phyloP scores from a whole-genome alignment of 2,888 invertebrate genomes.

The Drosophila kanekoi region DNA sequence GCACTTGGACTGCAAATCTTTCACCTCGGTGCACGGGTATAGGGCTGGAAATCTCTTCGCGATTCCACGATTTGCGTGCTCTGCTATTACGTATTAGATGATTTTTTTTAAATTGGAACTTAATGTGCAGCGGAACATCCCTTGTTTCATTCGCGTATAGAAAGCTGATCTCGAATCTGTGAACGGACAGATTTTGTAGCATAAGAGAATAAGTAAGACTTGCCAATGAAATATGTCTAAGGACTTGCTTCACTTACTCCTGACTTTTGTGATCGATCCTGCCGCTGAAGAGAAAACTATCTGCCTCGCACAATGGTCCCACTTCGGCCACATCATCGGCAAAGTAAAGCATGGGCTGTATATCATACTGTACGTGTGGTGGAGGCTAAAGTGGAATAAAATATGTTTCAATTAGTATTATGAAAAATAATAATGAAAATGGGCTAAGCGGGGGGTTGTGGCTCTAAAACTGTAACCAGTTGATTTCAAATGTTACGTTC shows the following conservation, averaged over 20 bases:
- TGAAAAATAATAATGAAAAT: neutral
- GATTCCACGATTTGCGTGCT: constrained; percentile 87
- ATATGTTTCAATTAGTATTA: neutral
- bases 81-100: constrained; percentile 17
- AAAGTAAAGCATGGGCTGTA: neutral
- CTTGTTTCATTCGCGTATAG: neutral
- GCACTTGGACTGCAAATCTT: constrained; percentile 85
- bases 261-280: constrained; percentile 19
- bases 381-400: constrained; percentile 4
- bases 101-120: constrained; percentile 70
- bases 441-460: too few species aligned
- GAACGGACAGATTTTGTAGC: neutral
- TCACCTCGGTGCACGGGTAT: constrained; percentile 19
- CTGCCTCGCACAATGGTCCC: constrained; percentile 23
- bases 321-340: constrained; percentile 13
- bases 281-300: constrained; percentile 39
- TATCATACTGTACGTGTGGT: constrained; percentile 1
- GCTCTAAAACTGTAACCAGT: too few species aligned
- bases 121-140: constrained; percentile 79
- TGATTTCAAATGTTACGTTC: too few species aligned
- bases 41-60: constrained; percentile 87
- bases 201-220: neutral
- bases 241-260: constrained; percentile 17
- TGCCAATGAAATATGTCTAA: neutral
- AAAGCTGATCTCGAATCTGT: constrained; percentile 29